These are phyloP conservation scores for Trypoxylus dichotomus DNA, from an alignment of 1,140 invertebrate species.

Conservation along the genomic window DNA sequence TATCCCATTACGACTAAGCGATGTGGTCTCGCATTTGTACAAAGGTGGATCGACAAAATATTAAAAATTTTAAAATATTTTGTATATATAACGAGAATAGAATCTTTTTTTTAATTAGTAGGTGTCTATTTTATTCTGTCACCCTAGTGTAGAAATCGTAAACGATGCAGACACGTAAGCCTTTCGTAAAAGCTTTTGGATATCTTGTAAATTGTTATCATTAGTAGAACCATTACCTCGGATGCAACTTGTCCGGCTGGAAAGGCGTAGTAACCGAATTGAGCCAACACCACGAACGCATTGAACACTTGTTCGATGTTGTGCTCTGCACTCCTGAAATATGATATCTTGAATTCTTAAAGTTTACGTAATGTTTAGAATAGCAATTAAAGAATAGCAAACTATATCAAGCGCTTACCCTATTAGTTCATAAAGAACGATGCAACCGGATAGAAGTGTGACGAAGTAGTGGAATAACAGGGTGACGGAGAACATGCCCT, in stretches of 20 bases:
- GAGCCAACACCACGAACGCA: neutral
- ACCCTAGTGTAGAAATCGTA: too few species aligned
- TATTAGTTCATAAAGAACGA: neutral
- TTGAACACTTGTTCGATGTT: neutral
- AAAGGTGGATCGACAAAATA: too few species aligned
- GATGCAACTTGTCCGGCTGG: neutral
- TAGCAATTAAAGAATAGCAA: neutral
- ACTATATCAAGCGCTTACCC: neutral
- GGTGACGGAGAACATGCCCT: neutral
- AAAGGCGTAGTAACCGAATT: neutral
- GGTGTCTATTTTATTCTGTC: too few species aligned
- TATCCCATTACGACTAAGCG: neutral
- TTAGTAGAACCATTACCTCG: neutral
- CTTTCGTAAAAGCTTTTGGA: too few species aligned
- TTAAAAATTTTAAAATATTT: too few species aligned
- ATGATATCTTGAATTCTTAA: neutral
- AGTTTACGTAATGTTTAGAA: too few species aligned
- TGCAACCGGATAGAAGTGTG: neutral
- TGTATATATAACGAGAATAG: too few species aligned
- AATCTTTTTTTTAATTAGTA: too few species aligned
- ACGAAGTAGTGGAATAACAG: neutral
- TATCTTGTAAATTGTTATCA: neutral
- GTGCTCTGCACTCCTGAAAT: neutral
- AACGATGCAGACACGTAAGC: too few species aligned
- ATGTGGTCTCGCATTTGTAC: neutral